Evolutionary conservation across 2,113 vertebrate genomes (phyloP), one percentile per base, ranked within the genome.

Genomic region (Tupaia chinensis): DNA sequence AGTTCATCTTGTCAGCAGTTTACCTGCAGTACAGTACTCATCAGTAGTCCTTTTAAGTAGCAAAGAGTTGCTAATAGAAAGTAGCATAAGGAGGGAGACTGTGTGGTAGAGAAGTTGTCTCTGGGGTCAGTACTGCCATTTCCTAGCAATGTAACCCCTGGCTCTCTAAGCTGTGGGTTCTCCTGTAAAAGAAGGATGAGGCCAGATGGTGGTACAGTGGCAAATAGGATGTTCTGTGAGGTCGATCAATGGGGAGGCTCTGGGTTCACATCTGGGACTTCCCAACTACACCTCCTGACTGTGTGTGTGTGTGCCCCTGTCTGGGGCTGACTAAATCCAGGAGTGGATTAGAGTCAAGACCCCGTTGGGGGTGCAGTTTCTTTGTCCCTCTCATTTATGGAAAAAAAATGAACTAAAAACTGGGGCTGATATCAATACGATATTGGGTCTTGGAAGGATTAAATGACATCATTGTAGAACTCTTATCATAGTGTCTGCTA

Each of bases 1-100:
- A 20, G 79, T 86, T 94, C 89, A 69, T 96, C 92, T 15, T 66
- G 77, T 32, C 91, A 60, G 87, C 68, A 56, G 61, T 92, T 92
- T 76, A 83, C 89, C 74, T 95, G 89, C 54, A 25, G 1, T 8
- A 44, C 44, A 7, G 32, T 66, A 9, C 82, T 65, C 70, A 3
- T 89, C 63, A 13, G 9, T 19, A 54, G 80, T 32, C 65, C 63
- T 83, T 92, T 83, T 25, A 79, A 79, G 85, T 34, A 73, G 86
- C 19, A 15, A 69, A 78, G 78, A 87, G 12, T 20, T 86, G 73
- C 74, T 76, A 54, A 66, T 70, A 82, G 32, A 83, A 65, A 53
- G 72, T 8, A 68, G 20, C 27, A 6, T 17, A 17, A 70, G 72
- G 66, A 76, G 61, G 74, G 78, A 80, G 80, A 32, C 66, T 20